These are phyloP conservation scores for Rhopalosiphum maidis DNA, from an alignment of 1,140 invertebrate genomes.

Conservation along the genomic window DNA sequence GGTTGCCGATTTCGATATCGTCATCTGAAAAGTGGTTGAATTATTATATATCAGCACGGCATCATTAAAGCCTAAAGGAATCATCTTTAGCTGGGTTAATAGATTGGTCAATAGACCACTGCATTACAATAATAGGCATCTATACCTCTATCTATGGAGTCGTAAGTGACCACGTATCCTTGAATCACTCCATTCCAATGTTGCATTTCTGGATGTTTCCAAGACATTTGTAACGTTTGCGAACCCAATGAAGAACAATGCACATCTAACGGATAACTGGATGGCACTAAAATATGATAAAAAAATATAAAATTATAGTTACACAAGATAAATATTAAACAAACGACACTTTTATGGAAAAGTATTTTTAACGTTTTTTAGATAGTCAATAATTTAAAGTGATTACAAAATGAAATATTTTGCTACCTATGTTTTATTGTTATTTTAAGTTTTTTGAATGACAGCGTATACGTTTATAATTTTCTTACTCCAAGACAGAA, in stretches of 20 bases:
- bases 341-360: neutral
- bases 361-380: neutral
- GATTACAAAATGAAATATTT: neutral
- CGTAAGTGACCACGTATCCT: conserved; percentile 81
- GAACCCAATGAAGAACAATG: conserved; percentile 74
- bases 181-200: conserved; percentile 82
- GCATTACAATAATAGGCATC: neutral
- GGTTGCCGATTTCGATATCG: conserved; percentile 59
- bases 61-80: neutral
- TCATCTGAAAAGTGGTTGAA: neutral
- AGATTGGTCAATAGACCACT: neutral
- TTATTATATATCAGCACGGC: neutral
- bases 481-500: no score
- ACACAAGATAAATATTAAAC: neutral
- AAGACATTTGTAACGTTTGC: conserved; percentile 80
- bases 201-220: conserved; percentile 80
- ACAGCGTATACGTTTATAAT: no score
- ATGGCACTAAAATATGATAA: conserved; percentile 70
- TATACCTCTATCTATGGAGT: conserved; percentile 65
- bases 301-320: neutral
- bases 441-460: no score
- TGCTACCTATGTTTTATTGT: neutral
- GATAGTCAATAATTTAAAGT: neutral
- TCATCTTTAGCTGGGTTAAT: no score
- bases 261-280: conserved; percentile 75